A percentile compares a stretch with the other conserved stretches of the same genome.
Evolutionary conservation across 2,797 vertebrate species (phyloP).

Genomic region (Pangasius larnaudii): DNA sequence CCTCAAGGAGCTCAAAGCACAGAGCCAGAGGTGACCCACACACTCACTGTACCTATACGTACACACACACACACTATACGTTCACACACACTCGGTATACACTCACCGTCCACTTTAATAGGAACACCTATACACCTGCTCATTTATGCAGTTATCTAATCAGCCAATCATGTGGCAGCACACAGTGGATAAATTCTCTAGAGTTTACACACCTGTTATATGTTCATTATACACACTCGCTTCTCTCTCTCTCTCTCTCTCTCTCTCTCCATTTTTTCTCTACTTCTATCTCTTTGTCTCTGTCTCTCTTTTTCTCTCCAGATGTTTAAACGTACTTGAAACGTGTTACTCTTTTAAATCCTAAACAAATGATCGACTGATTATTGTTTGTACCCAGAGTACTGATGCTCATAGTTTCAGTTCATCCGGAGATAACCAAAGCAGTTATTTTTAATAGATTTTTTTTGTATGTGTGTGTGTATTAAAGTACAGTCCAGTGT

Average conservation of each 20-base stretch:
- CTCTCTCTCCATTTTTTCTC: no score
- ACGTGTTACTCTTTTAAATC: neutral
- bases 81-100: no score
- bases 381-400: neutral
- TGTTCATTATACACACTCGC: neutral
- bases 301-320: neutral
- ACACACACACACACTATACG: neutral
- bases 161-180: no score
- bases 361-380: neutral
- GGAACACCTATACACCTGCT: no score
- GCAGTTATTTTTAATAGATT: neutral
- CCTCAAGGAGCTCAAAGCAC: conserved; percentile 90
- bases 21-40: conserved; percentile 87
- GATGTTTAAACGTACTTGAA: neutral
- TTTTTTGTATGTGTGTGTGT: neutral
- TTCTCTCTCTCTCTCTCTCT: neutral
- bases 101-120: no score
- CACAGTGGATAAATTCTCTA: no score
- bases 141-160: no score
- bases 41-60: neutral
- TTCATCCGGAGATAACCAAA: neutral
- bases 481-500: neutral
- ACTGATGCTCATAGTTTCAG: neutral
- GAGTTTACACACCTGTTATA: no score
- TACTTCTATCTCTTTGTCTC: no score